phyloP scores from a whole-genome alignment of 2,888 invertebrate species.

The Incurvaria masculella region DNA sequence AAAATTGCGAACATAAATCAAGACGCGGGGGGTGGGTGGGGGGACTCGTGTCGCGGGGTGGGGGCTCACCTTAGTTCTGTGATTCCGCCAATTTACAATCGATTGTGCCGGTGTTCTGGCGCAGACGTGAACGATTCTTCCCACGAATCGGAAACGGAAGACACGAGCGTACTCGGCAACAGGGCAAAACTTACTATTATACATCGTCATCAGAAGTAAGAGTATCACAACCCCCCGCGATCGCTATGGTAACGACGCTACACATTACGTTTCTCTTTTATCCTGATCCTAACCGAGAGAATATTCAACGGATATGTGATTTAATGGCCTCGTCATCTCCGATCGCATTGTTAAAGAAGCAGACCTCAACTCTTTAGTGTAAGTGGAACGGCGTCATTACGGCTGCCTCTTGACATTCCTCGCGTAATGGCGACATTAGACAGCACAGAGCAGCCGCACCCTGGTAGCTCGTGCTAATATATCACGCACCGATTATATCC shows the following conservation, averaged over 20 bases:
- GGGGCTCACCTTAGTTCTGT: conserved; percentile 23
- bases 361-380: not conserved
- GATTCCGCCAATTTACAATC: not conserved
- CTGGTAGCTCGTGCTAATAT: not conserved
- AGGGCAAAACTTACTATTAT: no score
- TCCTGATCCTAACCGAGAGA: not conserved
- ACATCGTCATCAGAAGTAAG: no score
- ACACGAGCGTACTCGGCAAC: not conserved
- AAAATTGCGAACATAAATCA: conserved; percentile 54
- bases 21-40: conserved; percentile 22
- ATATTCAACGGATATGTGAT: not conserved
- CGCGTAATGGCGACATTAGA: no score
- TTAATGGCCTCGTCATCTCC: not conserved
- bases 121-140: not conserved
- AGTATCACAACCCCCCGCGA: not conserved
- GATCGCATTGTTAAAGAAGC: not conserved
- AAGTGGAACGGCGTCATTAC: not conserved
- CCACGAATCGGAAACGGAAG: no score
- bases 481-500: not conserved
- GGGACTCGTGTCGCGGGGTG: conserved; percentile 30
- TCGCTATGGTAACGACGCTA: not conserved
- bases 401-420: no score
- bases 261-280: not conserved
- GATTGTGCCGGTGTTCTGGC: not conserved
- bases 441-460: not conserved